Evolutionary conservation across 2,888 invertebrate genomes (phyloP).

Genomic region (Pyrocoelia pectoralis): DNA sequence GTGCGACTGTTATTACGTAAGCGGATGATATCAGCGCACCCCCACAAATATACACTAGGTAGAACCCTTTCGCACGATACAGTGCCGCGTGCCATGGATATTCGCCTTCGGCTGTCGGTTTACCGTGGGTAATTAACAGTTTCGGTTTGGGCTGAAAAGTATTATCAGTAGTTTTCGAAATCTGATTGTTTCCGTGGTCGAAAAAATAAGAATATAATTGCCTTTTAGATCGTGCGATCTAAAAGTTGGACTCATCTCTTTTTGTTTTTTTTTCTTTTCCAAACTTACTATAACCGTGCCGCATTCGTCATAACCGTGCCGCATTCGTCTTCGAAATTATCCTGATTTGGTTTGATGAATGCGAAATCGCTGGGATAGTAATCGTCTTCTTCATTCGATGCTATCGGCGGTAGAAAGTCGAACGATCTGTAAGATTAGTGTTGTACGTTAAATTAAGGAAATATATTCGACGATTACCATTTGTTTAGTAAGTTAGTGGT

Average conservation of each 20-base stretch:
- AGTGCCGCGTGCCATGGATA: conserved; percentile 76
- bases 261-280: too few relatives aligned
- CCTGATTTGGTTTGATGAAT: not conserved
- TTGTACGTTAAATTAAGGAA: too few relatives aligned
- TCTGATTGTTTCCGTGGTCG: too few relatives aligned
- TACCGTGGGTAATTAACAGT: conserved; percentile 68
- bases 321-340: not conserved
- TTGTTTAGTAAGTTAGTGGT: too few relatives aligned
- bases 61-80: conserved; percentile 62
- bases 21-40: conserved; percentile 50
- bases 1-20: conserved; percentile 55
- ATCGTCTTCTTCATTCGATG: not conserved
- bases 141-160: conserved; percentile 61
- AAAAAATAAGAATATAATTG: too few relatives aligned
- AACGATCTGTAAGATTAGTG: too few relatives aligned
- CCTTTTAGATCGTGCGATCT: too few relatives aligned
- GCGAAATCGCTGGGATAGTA: conserved; percentile 4
- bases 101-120: conserved; percentile 67
- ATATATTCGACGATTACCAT: not conserved
- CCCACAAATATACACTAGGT: conserved; percentile 55
- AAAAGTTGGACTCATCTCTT: too few relatives aligned
- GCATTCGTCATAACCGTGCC: too few relatives aligned
- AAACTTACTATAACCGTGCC: conserved; percentile 2
- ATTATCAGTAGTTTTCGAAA: too few relatives aligned
- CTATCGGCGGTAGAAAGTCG: not conserved